Base-by-base conservation (phyloP, 2,113 vertebrate genomes). In the Hippolais icterina region DNA sequence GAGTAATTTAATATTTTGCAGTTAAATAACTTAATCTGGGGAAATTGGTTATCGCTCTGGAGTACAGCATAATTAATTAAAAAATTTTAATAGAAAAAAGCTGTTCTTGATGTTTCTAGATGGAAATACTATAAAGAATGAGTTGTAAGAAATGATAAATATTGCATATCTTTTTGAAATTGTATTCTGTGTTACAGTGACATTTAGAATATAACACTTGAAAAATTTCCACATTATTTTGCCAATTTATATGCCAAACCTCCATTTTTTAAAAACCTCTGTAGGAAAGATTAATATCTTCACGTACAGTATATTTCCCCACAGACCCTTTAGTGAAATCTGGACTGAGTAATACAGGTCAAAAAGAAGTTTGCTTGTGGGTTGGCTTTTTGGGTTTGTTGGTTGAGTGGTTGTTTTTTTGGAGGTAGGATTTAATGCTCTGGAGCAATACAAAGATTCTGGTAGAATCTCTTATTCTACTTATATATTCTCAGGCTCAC, bases 271-370 rank as follows among this genome's bases (percentile, higher is more conserved):
- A 39, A 80, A 89, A 84, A 6, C 19, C 66, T 61, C 14, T 52
- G 10, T 78, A 54, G 41, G 57, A 83, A 57, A 65, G 33, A 72
- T 27, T 2, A 52, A 23, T 87, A 28, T 49, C 42, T 70, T 49
- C 28, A 27, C 5, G 17, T 29, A 25, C 0, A 2, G 2, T 53
- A 6, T 69, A 20, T 74, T 74, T 11, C 15, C 5, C 4, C 29
- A 10, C 9, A 39, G n/a, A 35, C 12, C 16, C 61, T 65, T 47
- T 17, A 77, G 24, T 65, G 27, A 81, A 83, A 69, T 69, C 25
- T 61, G 50, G 33, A 64, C 18, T 53, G 15, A 77, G 11, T 59
- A 77, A 53, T 47, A 39, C 5, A 35, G 13, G 54, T 93, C 39
- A 84, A 53, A 63, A 52, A 39, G 22, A 69, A 57, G 13, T 15